These are phyloP conservation scores for Rhinopithecus roxellana DNA, from an alignment of 2,113 vertebrate genomes.

Conservation along the genomic window DNA sequence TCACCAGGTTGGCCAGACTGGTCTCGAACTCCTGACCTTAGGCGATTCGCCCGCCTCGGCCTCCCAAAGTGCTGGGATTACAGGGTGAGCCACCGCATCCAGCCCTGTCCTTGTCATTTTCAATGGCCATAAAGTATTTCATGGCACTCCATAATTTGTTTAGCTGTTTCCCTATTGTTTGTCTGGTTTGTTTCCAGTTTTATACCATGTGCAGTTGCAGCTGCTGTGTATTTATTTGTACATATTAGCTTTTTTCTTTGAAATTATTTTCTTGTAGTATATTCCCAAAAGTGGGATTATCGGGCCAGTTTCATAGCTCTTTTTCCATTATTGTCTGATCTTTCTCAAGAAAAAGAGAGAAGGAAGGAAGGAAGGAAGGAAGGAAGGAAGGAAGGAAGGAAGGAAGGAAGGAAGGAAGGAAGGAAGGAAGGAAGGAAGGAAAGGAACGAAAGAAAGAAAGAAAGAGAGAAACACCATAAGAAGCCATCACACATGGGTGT, in stretches of 20 bases:
- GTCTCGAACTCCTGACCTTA: no score
- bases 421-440: not conserved
- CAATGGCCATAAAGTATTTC: not conserved
- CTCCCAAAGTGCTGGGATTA: no score
- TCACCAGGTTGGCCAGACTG: no score
- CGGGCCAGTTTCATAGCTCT: not conserved
- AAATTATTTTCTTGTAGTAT: not conserved
- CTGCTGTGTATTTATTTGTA: not conserved
- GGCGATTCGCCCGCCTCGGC: no score
- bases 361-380: not conserved
- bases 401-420: no score
- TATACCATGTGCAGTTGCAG: not conserved
- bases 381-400: not conserved
- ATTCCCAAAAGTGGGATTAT: not conserved
- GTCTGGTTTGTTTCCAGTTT: not conserved
- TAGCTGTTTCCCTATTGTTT: not conserved
- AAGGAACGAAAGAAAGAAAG: no score
- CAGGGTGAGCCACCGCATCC: no score
- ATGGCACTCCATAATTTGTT: not conserved
- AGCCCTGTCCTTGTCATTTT: not conserved
- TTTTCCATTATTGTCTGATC: not conserved
- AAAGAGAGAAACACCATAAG: not conserved
- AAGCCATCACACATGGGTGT: not conserved
- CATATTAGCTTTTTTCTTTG: not conserved
- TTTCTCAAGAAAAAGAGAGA: slow-evolving; percentile 42